phyloP scores from a whole-genome alignment of 1,140 invertebrate species.

The Campoletis sonorensis region DNA sequence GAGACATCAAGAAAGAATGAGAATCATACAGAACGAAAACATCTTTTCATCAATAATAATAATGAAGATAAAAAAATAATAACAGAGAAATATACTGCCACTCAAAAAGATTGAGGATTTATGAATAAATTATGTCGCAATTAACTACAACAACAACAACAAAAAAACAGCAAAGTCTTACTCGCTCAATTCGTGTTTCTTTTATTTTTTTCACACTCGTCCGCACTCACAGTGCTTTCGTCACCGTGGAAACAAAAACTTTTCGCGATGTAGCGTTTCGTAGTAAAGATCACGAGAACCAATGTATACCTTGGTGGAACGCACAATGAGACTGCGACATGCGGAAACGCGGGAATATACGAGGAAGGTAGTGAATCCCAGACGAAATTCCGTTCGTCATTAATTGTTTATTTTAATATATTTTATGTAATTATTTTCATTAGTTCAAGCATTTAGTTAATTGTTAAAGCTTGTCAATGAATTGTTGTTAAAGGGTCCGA shows the following conservation, averaged over 20 bases:
- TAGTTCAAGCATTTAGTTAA: too few species aligned
- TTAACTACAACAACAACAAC: too few species aligned
- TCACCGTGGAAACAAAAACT: neutral
- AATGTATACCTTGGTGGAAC: neutral
- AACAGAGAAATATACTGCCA: neutral
- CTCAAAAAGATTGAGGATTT: too few species aligned
- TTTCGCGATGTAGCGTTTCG: neutral
- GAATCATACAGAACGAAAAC: too few species aligned
- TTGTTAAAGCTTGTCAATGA: too few species aligned
- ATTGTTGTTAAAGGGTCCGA: neutral
- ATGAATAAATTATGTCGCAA: too few species aligned
- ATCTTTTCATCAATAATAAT: too few species aligned
- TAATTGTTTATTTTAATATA: neutral
- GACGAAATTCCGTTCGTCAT: neutral
- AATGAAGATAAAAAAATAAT: neutral
- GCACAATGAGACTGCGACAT: neutral
- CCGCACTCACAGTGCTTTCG: too few species aligned
- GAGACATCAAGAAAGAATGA: neutral
- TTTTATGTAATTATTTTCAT: too few species aligned
- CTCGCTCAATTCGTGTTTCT: too few species aligned
- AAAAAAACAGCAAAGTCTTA: too few species aligned
- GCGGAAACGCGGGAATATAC: neutral
- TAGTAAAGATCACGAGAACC: neutral
- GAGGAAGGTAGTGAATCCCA: neutral
- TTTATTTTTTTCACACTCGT: too few species aligned